Percentiles rank a stretch among this genome's conserved stretches.
Conservation (phyloP, 30 jellyfish, hydroid and myxozoan species). For the Clytia hemisphaerica region DNA sequence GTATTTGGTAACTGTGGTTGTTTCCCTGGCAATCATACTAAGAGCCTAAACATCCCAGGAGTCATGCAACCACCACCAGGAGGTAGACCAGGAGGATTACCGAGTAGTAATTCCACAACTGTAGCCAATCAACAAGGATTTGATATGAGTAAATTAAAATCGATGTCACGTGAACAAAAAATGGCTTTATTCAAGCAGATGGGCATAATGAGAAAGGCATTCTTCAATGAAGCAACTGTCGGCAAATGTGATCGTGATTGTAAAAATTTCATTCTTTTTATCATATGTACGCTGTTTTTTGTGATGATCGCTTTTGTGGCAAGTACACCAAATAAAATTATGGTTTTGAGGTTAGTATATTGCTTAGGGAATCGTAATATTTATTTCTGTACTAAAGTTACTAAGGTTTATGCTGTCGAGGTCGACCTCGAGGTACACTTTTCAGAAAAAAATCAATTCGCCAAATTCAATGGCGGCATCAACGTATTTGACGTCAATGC, state of each 20-base stretch:
- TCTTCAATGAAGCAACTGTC: conserved; percentile 36
- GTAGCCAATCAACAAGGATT: neutral
- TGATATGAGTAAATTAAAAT: neutral
- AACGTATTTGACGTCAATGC: no score
- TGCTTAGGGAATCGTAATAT: neutral
- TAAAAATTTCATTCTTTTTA: conserved; percentile 48
- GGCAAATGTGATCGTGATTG: conserved; percentile 90
- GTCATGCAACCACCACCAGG: no score
- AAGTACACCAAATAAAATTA: conserved; percentile 78
- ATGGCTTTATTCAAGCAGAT: no score
- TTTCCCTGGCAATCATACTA: no score
- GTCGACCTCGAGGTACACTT: no score
- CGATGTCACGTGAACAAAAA: no score
- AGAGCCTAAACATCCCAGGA: no score
- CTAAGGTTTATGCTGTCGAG: no score
- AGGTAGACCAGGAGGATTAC: no score
- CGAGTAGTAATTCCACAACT: neutral
- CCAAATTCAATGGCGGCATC: neutral
- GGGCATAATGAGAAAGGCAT: neutral
- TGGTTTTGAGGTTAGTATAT: conserved; percentile 56
- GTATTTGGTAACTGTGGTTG: no score
- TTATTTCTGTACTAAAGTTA: no score
- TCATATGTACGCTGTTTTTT: conserved; percentile 17
- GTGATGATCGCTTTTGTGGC: conserved; percentile 30
- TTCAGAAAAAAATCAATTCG: neutral